Evolutionary conservation across 1,140 invertebrate genomes (phyloP), one percentile per base, ranked within the genome.

Genomic region (Centruroides sculpturatus): DNA sequence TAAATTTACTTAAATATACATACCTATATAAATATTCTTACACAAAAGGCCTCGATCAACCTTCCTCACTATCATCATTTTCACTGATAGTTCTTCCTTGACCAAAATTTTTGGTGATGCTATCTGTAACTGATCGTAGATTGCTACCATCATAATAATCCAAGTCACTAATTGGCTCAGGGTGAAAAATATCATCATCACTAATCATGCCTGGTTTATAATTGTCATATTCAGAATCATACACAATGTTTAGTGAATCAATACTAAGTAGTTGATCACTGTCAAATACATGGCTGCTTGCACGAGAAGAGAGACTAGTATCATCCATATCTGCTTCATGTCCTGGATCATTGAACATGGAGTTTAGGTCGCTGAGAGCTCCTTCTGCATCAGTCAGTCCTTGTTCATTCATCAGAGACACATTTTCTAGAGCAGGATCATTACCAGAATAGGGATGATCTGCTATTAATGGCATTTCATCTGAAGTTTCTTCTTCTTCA

Each of bases 381-480:
- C 84, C 86, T 79, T 89, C 86, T 7, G 85, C 86, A 76, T 89
- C 87, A 7, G 86, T 89, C 34, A 89, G 79, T n/a, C 86, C 86
- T 49, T 85, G 83, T 73, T 89, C 86, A 74, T 89, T 87, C 12
- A 88, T 73, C 77, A 89, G 82, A 35, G 86, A 88, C 8, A 86
- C 81, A 74, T 89, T 88, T 72, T 89, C 86, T 8, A 88, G 73
- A 12, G 84, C 85, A 2, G 85, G 85, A 73, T 89, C 86, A 73
- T 89, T 86, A 1, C 85, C 87, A 11, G 68, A 73, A 75, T 6
- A 64, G 84, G 83, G 64, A 84, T 82, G 63, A 83, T 86, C 86
- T 85, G 88, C 70, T 87, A 86, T 36, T 84, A 87, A 67, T 85
- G 83, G 73, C 83, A 73, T 72, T 68, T 75, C 72, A 12, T 64